Base-by-base conservation (phyloP, 2,888 invertebrate species). In the Caenorhabditis sp. region DNA sequence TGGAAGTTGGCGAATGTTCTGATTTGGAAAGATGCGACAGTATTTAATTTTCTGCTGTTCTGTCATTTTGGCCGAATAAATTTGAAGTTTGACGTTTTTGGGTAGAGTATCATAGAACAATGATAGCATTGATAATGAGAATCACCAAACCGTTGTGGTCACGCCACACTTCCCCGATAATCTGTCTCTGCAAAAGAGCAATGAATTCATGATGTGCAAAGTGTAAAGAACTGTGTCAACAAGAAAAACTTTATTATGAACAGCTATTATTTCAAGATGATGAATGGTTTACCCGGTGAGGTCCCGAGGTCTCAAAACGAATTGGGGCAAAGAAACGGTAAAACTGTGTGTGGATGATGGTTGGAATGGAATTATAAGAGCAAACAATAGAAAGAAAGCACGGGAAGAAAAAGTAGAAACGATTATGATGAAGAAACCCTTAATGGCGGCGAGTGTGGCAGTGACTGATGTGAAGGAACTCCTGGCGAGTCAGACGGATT, bases 391-490 rank as follows among this genome's bases (percentile, higher is more conserved):
- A n/a, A 24, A 27, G 45, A 66, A 27, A 26, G 24, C n/a, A 62
- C 11, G 17, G 13, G 22, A 30, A 30, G 46, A 62, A 52, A 56
- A 32, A 41, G 27, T 3, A 39, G 26, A 37, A 11, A 24, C 15
- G 22, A 7, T 11, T 27, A 30, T 17, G 37, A 52, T 30, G n/a
- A 15, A n/a, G 41, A 27, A 62, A 24, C n/a, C 13, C 15, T 68
- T 45, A 77, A 68, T 79, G 79, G 50, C 63, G 79, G 35, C 65
- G 59, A 24, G 77, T 79, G 52, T 83, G 84, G 59, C 83, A 83
- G 37, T 76, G 82, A 13, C 74, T 62, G 52, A 86, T 80, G 55
- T 76, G 79, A 17, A 86, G 79, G 68, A 85, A 86, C 52, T 86
- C 83, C 65, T 86, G 86, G 27, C 73, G 76, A 35, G 63, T 66